phyloP scores from a whole-genome alignment of 2,113 vertebrate species.

The zebrafish (Danio rerio) region GRCz12tu NC_133195.1:42894501-42895000 shows the following conservation, averaged over 20 bases:
- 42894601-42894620: not conserved
- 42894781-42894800: conserved; percentile 47
- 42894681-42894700: not conserved
- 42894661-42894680: not conserved
- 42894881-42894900: conserved; percentile 12
- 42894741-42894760: not conserved
- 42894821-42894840: conserved; percentile 53
- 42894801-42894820: conserved; percentile 58
- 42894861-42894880: conserved; percentile 49
- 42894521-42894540: conserved; percentile 64
- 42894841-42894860: conserved; percentile 33
- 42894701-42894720: conserved; percentile 7
- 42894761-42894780: conserved; percentile 51
- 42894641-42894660: conserved; percentile 28
- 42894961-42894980: not conserved
- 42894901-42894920: conserved; percentile 28
- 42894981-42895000: not conserved
- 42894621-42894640: conserved; percentile 22
- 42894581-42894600: conserved; percentile 12
- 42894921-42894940: conserved; percentile 32
- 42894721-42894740: not conserved
- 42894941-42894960: conserved; percentile 24
- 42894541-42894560: conserved; percentile 33
- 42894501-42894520: conserved; percentile 75
- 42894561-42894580: not conserved